Evolutionary conservation across 1,140 invertebrate genomes (phyloP).

Genomic region (Apis cerana): DNA sequence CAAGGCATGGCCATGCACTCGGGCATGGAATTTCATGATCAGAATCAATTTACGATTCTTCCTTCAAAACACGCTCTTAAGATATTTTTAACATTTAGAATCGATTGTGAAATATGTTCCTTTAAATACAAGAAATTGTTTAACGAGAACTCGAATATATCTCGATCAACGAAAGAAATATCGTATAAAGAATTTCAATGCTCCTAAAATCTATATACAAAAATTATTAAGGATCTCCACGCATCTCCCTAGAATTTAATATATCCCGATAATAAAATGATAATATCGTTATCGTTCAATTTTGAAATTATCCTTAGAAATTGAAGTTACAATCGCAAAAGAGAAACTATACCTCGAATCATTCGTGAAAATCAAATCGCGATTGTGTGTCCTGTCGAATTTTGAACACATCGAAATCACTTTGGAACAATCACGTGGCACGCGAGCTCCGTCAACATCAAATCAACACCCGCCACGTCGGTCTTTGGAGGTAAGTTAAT

Average conservation of each 20-base stretch:
- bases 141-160: neutral
- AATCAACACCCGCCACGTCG: slow-evolving; percentile 46
- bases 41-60: neutral
- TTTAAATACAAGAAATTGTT: neutral
- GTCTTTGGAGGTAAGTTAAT: slow-evolving; percentile 63
- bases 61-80: neutral
- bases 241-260: no score
- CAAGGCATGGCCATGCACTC: neutral
- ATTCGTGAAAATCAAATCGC: neutral
- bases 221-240: no score
- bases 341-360: neutral
- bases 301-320: neutral
- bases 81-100: no score
- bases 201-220: no score
- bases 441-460: slow-evolving; percentile 56
- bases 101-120: neutral
- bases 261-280: neutral
- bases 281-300: neutral
- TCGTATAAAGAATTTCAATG: no score
- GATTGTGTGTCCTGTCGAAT: no score
- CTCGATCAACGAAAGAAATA: neutral
- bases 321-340: neutral
- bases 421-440: slow-evolving; percentile 52
- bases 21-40: neutral
- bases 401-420: slow-evolving; percentile 47